Evolutionary conservation across 2,113 vertebrate genomes (phyloP).

Genomic region (Myotis yumanensis): DNA sequence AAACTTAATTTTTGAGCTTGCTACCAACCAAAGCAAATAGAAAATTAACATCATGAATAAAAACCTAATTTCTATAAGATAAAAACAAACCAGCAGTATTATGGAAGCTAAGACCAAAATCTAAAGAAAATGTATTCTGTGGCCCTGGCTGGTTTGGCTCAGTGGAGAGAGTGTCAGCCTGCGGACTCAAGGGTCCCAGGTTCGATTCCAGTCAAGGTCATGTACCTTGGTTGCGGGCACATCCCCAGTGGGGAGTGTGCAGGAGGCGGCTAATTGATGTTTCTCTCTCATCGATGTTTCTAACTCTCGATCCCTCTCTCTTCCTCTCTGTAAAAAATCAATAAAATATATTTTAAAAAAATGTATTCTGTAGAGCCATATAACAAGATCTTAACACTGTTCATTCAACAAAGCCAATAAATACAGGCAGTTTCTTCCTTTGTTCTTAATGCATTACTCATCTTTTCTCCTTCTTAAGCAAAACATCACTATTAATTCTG

Average conservation of each 20-base stretch:
- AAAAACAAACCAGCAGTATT: not conserved
- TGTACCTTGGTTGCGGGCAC: too few relatives aligned
- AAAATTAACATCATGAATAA: not conserved
- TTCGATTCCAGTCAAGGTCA: too few relatives aligned
- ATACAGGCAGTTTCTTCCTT: not conserved
- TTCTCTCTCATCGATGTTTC: too few relatives aligned
- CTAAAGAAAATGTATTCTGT: not conserved
- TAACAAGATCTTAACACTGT: not conserved
- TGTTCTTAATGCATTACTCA: not conserved
- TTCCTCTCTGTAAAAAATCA: too few relatives aligned
- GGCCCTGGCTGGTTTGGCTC: too few relatives aligned
- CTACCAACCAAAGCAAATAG: not conserved
- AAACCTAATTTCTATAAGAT: not conserved
- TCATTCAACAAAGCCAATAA: not conserved
- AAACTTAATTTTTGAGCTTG: slow-evolving; percentile 5
- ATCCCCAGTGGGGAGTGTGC: too few relatives aligned
- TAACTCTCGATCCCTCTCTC: too few relatives aligned
- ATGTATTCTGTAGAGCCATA: not conserved
- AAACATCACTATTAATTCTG: slow-evolving; percentile 17
- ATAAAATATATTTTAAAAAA: too few relatives aligned
- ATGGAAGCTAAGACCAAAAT: not conserved
- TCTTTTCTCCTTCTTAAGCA: slow-evolving; percentile 26
- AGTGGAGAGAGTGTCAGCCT: too few relatives aligned
- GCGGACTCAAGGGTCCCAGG: too few relatives aligned
- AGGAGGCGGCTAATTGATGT: too few relatives aligned